Base-by-base conservation (phyloP, 2,888 invertebrate species). In the Parapristionchus giblindavisi region DNA sequence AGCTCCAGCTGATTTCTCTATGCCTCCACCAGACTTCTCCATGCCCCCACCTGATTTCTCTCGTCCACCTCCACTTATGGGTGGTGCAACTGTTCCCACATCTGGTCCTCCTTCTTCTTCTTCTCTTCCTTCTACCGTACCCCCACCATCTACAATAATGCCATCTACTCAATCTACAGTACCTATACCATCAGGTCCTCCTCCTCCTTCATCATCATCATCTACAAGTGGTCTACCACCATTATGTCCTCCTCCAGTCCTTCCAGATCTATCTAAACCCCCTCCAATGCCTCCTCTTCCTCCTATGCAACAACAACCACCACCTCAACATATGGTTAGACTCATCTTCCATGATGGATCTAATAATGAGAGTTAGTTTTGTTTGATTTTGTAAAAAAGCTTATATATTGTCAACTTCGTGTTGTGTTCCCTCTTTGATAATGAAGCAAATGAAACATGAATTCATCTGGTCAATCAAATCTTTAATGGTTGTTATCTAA, bases 21-120 rank as follows among this genome's bases (percentile, higher is more conserved):
- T 32, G 48, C 66, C 66, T 66, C 66, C 66, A 32, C 51, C 48
- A 3, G 66, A 66, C 34, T 66, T 48, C 51, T 66, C 66, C 27
- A 51, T 66, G 21, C 66, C 66, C 34, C 51, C 48, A 32, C 48
- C 66, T 21, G 48, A 48, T 6, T 51, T 66, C 34, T 51, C 66
- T 66, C 66, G 51, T 66, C 66, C 66, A 51, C 66, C 66, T 48
- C 51, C 66, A 21, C 34, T 51, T 32, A 29, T 63, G 21, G 5
- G 3, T 40, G 63, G 63, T 3, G 63, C 40, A 27, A 27, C 27
- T 40, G 40, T 51, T 66, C 34, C 66, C 48, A 34, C 51, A 32
- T 2, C 66, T 14, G 29, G 32, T 66, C 66, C 66, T 21, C 66
- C 66, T 14, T 36, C 66, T 11, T 66, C 51, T 51, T 51, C 66